Evolutionary conservation across 1,140 invertebrate genomes (phyloP), one percentile per base, ranked within the genome.

Genomic region (Ditylenchus dipsaci): DNA sequence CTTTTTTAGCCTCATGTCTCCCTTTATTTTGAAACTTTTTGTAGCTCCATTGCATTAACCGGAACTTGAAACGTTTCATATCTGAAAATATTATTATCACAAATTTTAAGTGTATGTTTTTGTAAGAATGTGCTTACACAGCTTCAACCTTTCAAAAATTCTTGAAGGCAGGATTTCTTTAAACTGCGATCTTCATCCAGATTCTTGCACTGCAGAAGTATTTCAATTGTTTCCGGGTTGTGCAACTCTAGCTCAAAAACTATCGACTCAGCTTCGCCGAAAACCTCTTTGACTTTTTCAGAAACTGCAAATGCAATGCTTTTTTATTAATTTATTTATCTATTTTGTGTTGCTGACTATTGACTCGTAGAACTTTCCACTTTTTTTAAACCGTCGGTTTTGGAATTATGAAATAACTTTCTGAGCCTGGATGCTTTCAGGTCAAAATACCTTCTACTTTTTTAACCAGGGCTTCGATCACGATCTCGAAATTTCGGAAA

Each of bases 211-310:
- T 21, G 19, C 59, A 61, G 29, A 13, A 61, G 59, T 21, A 30
- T 30, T 61, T 61, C 59, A 30, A 61, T 47, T 8, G 53, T 71
- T 26, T 71, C 69, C 3, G 69, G 27, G 11, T 72, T 71, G 53
- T 71, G 69, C 56, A 71, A 27, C 27, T 74, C 58, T 38, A 71
- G 45, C 33, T 71, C 69, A n/a, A 71, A 71, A 27, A 71, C 71
- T 23, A 71, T 49, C 17, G 71, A 59, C 19, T 71, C 56, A 8
- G 69, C 72, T 13, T 38, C 26, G 0, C 26, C 21, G 63, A 71
- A 71, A 7, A 69, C 69, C 23, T 42, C 42, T 57, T 73, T 56
- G 17, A 72, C 71, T 19, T 63, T 53, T 19, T 9, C 15, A 21
- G 69, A 71, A 19, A 71, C 69, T 71, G 17, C 0, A 64, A 45